Percentiles rank a stretch among this genome's conserved stretches.
These are phyloP conservation scores for Montipora sp. DNA, from an alignment of 64 coral and sea anemone species.

Conservation along the genomic window DNA sequence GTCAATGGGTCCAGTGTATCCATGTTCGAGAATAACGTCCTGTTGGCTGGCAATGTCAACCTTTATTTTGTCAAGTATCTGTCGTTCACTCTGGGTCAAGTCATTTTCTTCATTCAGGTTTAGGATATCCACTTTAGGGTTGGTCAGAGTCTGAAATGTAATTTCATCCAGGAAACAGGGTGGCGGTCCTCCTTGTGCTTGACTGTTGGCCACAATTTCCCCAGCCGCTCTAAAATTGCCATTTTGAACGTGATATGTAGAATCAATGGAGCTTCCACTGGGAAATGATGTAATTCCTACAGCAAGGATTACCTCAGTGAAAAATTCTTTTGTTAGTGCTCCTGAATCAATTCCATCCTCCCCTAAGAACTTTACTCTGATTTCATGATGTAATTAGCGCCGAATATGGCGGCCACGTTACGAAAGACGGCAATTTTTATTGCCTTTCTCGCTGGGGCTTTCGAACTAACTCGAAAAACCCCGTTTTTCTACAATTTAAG, in stretches of 20 bases:
- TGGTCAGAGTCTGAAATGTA: conserved; percentile 44
- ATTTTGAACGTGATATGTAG: conserved; percentile 62
- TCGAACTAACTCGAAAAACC: too few relatives aligned
- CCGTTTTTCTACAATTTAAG: too few relatives aligned
- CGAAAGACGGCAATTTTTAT: too few relatives aligned
- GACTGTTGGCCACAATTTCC: conserved; percentile 26
- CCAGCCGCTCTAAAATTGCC: conserved; percentile 24
- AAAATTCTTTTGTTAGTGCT: conserved; percentile 45
- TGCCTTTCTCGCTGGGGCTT: too few relatives aligned
- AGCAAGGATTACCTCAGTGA: conserved; percentile 47
- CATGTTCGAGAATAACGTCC: conserved; percentile 58
- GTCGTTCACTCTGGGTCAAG: conserved; percentile 48
- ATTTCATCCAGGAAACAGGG: conserved; percentile 58
- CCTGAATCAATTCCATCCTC: conserved; percentile 76
- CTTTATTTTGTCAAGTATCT: conserved; percentile 41
- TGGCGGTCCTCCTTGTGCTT: conserved; percentile 52
- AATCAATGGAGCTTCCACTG: conserved; percentile 49
- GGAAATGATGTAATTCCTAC: conserved; percentile 41
- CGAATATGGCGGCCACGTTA: not conserved
- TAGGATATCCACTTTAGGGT: conserved; percentile 7
- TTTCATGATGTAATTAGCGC: conserved; percentile 1
- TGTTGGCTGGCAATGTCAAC: conserved; percentile 8
- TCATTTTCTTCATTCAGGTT: conserved; percentile 18
- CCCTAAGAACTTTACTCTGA: conserved; percentile 62
- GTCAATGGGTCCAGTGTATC: conserved; percentile 58